Evolutionary conservation across 1,140 invertebrate genomes (phyloP).

Genomic region (Drosophila triauraria): DNA sequence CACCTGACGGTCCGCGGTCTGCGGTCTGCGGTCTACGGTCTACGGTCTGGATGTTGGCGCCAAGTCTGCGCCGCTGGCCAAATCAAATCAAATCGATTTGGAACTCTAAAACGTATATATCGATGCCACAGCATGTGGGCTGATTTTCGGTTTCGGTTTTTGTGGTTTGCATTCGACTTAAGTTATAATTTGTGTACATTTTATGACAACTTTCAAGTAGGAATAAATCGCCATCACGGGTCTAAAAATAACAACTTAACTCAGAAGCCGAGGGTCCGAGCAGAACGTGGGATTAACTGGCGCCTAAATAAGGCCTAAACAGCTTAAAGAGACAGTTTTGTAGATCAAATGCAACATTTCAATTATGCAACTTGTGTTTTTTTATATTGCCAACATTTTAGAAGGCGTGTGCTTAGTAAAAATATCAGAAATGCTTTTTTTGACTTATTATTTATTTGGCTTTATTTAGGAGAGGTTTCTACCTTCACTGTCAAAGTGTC

Average conservation of each 20-base stretch:
- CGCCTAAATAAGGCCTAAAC: slow-evolving; percentile 1
- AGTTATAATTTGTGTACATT: slow-evolving; percentile 78
- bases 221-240: slow-evolving; percentile 57
- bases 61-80: slow-evolving; percentile 59
- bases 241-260: slow-evolving; percentile 72
- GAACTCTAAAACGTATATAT: slow-evolving; percentile 56
- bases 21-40: slow-evolving; percentile 5
- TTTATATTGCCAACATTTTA: neutral
- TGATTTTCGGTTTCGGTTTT: slow-evolving; percentile 38
- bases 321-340: slow-evolving; percentile 7
- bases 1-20: slow-evolving; percentile 52
- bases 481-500: too few species aligned
- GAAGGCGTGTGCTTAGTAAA: neutral
- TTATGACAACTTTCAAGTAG: slow-evolving; percentile 69
- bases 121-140: slow-evolving; percentile 57
- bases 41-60: slow-evolving; percentile 54
- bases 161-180: slow-evolving; percentile 65
- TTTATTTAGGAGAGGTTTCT: too few species aligned
- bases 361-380: neutral
- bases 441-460: too few species aligned
- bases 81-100: slow-evolving; percentile 71
- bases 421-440: too few species aligned
- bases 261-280: slow-evolving; percentile 47
- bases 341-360: slow-evolving; percentile 6
- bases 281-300: slow-evolving; percentile 20